Evolutionary conservation across 2,797 vertebrate species (phyloP), one percentile per base, ranked within the genome.

Genomic region (Chanos chanos): DNA sequence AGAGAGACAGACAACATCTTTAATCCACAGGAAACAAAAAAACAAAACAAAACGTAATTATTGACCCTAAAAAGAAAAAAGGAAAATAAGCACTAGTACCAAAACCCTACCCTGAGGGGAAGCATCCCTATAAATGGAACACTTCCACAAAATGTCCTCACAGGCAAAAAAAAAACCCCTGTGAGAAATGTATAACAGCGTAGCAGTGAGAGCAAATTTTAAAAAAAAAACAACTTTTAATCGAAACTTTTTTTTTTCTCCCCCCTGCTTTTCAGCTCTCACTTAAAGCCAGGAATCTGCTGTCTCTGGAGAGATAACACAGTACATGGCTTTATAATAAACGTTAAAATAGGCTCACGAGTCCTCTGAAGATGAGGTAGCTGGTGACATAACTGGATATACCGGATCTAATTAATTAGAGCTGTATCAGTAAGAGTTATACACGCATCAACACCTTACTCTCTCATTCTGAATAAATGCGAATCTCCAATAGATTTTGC

Each of bases 301-400:
- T n/a, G n/a, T n/a, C n/a, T n/a, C n/a, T n/a, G n/a, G n/a, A n/a
- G n/a, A 8, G 5, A 16, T 50, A 51, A 34, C 37, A 58, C 8
- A 30, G 15, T 33, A 25, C 36, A 43, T 36, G 60, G 45, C 15
- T 60, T 33, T 41, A 54, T 33, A 52, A 61, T 25, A 30, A 54
- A 12, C 33, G 51, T 47, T 10, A 61, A 59, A 59, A 40, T 41
- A 18, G 8, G 54, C 34, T 66, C 18, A 44, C 33, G 53, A 47
- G 36, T 12, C 41, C 60, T 64, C 27, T 30, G 62, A 65, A 75
- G 47, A 59, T 55, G 64, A 73, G 75, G 76, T 74, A 72, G 73
- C 66, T 75, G 53, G 48, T 65, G 50, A 73, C 21, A 12, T 27
- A 53, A 27, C 28, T 50, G 19, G 28, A 37, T 43, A 36, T 30